phyloP scores from a whole-genome alignment of 1,140 invertebrate genomes.

The Micrasema longulum region DNA sequence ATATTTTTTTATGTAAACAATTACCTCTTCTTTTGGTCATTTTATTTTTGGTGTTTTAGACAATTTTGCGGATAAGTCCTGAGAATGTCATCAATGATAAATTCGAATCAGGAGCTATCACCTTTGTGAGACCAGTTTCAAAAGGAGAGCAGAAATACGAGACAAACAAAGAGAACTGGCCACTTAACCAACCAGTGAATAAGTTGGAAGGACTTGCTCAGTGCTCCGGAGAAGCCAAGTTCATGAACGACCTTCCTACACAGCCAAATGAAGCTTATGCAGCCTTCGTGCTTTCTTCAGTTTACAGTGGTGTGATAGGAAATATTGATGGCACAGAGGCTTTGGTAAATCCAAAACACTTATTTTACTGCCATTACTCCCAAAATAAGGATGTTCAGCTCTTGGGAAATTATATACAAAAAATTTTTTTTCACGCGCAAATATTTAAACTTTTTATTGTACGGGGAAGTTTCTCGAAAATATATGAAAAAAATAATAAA shows the following conservation, averaged over 20 bases:
- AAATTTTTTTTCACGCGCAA: too few relatives aligned
- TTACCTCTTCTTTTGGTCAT: too few relatives aligned
- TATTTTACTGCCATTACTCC: too few relatives aligned
- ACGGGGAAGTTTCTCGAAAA: too few relatives aligned
- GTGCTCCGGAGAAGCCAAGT: slow-evolving; percentile 74
- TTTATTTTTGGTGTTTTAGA: not conserved
- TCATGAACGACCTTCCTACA: slow-evolving; percentile 72
- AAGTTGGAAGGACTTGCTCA: slow-evolving; percentile 76
- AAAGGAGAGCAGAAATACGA: slow-evolving; percentile 76
- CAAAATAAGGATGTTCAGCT: too few relatives aligned
- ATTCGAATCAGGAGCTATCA: slow-evolving; percentile 66
- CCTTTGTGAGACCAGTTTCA: slow-evolving; percentile 71
- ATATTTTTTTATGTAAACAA: too few relatives aligned
- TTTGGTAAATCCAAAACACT: slow-evolving; percentile 70
- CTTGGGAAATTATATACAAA: too few relatives aligned
- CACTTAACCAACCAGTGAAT: slow-evolving; percentile 78
- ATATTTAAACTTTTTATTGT: too few relatives aligned
- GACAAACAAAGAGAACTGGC: slow-evolving; percentile 76
- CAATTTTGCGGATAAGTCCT: slow-evolving; percentile 1
- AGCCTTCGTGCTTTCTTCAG: slow-evolving; percentile 71
- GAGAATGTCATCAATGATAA: not conserved
- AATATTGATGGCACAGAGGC: slow-evolving; percentile 71
- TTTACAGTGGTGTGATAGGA: slow-evolving; percentile 60
- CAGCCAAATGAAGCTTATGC: slow-evolving; percentile 71
- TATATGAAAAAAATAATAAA: too few relatives aligned